Base-by-base conservation (phyloP, 1,140 invertebrate genomes). In the Drosophila prosaltans region DNA sequence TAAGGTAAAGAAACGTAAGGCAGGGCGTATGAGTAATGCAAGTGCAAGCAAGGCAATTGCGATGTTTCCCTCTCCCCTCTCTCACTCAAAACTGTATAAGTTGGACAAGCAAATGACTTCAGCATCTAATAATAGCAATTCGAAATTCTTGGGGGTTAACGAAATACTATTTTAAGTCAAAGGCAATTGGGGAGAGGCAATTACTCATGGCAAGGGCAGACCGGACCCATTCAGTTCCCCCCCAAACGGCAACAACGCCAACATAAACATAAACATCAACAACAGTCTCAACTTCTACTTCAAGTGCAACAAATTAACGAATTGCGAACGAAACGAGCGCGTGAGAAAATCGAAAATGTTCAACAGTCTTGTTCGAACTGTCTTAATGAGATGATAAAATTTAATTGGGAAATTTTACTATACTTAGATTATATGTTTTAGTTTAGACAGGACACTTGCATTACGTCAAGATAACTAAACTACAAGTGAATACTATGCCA, bases 21-120 rank as follows among this genome's bases (percentile, higher is more conserved):
- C 84, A 81, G 78, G 80, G 85, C 84, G 84, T 89, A 89, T 89
- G 84, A 89, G 84, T 89, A 89, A 89, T 89, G 69, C 71, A 62
- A 84, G 61, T 83, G 76, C 69, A 68, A 73, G 65, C 54, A 24
- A n/a, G 72, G 54, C 69, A 65, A 80, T 72, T 77, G 63, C 65
- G 65, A 24, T 58, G 51, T 64, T 77, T 41, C 21, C 8, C 54
- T n/a, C 41, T 51, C 11, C n/a, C 5, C 26, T 39, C 16, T 16
- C 16, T 16, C 39, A n/a, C 28, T 16, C 60, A 11, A 41, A 41
- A 26, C 45, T 40, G 1, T 40, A 26, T 36, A 40, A 62, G 39
- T 62, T 45, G 40, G 60, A 26, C 41, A 62, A 26, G 21, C 45
- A 28, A 41, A 69, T 78, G 84, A 88, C 70, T 83, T 88, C 80